Evolutionary conservation across 2,797 vertebrate species (phyloP).

Genomic region (Eospalax fontanierii): DNA sequence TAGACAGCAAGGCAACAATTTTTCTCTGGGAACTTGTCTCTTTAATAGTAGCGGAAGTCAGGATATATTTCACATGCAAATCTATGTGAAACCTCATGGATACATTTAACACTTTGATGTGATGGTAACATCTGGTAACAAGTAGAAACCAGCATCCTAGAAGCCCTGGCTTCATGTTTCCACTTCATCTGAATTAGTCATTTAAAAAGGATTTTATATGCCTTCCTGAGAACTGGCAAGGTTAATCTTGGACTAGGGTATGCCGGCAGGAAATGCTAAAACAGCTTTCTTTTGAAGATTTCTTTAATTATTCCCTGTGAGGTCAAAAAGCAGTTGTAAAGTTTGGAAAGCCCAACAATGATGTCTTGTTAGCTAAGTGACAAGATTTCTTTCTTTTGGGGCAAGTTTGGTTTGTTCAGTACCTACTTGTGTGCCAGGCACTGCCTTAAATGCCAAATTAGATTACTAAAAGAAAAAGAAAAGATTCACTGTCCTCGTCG

Average conservation of each 20-base stretch:
- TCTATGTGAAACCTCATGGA: slow-evolving; percentile 63
- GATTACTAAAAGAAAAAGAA: slow-evolving; percentile 29
- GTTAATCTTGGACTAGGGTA: slow-evolving; percentile 74
- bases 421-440: slow-evolving; percentile 6
- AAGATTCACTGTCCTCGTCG: slow-evolving; percentile 1
- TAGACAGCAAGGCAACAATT: slow-evolving; percentile 32
- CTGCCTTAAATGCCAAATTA: slow-evolving; percentile 37
- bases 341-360: slow-evolving; percentile 58
- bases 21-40: slow-evolving; percentile 59
- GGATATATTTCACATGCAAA: slow-evolving; percentile 74
- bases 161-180: slow-evolving; percentile 74
- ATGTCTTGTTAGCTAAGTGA: slow-evolving; percentile 41
- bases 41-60: slow-evolving; percentile 33
- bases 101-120: slow-evolving; percentile 76
- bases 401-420: slow-evolving; percentile 31
- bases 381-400: slow-evolving; percentile 13
- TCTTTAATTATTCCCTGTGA: slow-evolving; percentile 63
- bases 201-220: slow-evolving; percentile 72
- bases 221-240: slow-evolving; percentile 74
- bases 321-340: slow-evolving; percentile 72
- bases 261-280: slow-evolving; percentile 74
- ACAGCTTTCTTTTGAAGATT: slow-evolving; percentile 72
- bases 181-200: slow-evolving; percentile 74
- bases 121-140: slow-evolving; percentile 78
- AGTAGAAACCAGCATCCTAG: slow-evolving; percentile 71